Evolutionary conservation across 2,797 vertebrate genomes (phyloP).

Genomic region (Cynodonichthys magdalenae): DNA sequence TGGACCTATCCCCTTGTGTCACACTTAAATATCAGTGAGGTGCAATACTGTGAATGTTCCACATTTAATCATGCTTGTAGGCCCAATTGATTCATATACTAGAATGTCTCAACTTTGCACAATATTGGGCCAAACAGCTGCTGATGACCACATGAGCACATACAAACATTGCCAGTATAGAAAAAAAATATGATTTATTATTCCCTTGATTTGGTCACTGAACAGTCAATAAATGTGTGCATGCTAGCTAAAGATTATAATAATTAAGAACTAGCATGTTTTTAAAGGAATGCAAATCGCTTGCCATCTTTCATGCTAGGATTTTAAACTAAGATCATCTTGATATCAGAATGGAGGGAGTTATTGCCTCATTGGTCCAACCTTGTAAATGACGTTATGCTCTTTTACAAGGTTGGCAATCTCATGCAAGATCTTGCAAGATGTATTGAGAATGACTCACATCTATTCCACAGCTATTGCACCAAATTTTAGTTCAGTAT

Average conservation of each 20-base stretch:
- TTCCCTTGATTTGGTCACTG: conserved; percentile 10
- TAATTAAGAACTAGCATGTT: conserved; percentile 28
- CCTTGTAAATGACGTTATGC: no score
- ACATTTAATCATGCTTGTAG: conserved; percentile 9
- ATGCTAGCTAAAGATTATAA: conserved; percentile 36
- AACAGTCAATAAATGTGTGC: conserved; percentile 2
- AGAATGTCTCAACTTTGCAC: conserved; percentile 43
- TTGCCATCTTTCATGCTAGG: no score
- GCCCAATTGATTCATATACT: conserved; percentile 33
- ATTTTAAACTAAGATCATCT: no score
- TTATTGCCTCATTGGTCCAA: no score
- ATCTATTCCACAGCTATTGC: no score
- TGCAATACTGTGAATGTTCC: conserved; percentile 53
- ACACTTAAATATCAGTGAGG: conserved; percentile 63
- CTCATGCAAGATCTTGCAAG: no score
- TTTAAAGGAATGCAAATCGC: no score
- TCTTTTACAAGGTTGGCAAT: no score
- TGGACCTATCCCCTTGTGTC: conserved; percentile 63
- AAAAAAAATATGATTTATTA: conserved; percentile 20
- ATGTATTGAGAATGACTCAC: no score
- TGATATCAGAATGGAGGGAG: no score
- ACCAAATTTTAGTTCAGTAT: no score
- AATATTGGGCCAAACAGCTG: conserved; percentile 19
- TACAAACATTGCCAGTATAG: conserved; percentile 10
- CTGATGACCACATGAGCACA: conserved; percentile 19